Base-by-base conservation (phyloP, 2,797 vertebrate species). In the Chromis chromis region DNA sequence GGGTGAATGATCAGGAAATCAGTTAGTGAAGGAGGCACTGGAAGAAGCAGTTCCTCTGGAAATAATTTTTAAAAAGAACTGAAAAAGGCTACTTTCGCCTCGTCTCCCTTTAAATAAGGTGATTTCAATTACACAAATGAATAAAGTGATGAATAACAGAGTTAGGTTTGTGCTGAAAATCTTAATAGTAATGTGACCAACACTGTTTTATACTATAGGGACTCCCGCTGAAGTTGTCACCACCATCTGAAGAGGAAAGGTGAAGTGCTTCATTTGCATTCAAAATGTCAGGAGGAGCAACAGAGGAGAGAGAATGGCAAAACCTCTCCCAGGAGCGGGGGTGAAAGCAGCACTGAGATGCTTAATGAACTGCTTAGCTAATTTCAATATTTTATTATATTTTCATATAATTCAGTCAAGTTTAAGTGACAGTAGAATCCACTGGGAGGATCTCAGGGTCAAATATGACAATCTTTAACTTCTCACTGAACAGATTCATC, bases 231-330 rank as follows among this genome's bases (percentile, higher is more conserved):
- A 65, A 82, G 84, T 67, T 68, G 66, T 72, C 78, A 70, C 60
- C 67, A 63, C 53, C 39, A 62, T 65, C 56, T 22, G 24, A 65
- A 31, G 70, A 71, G 60, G 61, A 78, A 83, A 84, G 84, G 86
- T 74, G 76, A 85, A 73, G 64, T 28, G 65, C 70, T 73, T 89
- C 65, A 90, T 90, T 92, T 89, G 92, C 91, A 90, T 92, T 73
- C 4, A 48, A 83, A 90, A 89, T 89, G 86, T 89, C 90, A 88
- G 66, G 22, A 22, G 58, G 54, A 54, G 74, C 54, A 69, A 49
- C n/a, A 21, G 69, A 42, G 58, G 50, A 33, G 72, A 53, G 46
- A 77, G 76, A 79, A 83, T 72, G 84, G 74, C 71, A 70, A 21
- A 77, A 16, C 63, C 56, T 88, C 74, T 82, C 75, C 10, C 58